Evolutionary conservation across 2,888 invertebrate species (phyloP).

Genomic region (Polietes domitor): DNA sequence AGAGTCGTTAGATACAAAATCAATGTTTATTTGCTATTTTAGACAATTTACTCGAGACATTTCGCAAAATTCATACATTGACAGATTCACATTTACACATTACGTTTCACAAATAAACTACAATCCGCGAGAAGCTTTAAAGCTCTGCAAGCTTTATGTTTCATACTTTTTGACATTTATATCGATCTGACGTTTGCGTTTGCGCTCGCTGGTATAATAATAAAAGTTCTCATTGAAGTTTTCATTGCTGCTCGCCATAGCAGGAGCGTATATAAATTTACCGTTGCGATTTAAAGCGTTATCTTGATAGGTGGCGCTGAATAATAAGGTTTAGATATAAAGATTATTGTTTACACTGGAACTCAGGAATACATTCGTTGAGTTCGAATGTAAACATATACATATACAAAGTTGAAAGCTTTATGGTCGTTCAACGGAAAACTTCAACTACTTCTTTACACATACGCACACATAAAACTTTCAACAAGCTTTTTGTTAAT

Average conservation of each 20-base stretch:
- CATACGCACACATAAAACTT: slow-evolving; percentile 23
- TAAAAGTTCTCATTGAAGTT: slow-evolving; percentile 68
- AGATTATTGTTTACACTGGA: no score
- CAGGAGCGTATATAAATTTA: no score
- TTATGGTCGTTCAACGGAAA: slow-evolving; percentile 65
- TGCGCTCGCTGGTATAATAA: slow-evolving; percentile 71
- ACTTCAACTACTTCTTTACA: slow-evolving; percentile 47
- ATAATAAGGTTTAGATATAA: no score
- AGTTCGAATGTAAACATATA: no score
- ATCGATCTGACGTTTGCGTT: slow-evolving; percentile 72
- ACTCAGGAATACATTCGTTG: no score
- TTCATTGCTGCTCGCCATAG: slow-evolving; percentile 10
- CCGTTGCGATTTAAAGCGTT: background rate
- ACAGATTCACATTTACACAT: no score
- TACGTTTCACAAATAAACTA: no score
- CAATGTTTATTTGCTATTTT: background rate
- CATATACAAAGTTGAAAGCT: no score
- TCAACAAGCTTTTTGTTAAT: background rate
- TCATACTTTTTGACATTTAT: slow-evolving; percentile 75
- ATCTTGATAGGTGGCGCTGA: background rate
- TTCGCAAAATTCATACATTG: background rate
- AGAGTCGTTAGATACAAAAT: background rate
- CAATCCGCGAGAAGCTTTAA: background rate
- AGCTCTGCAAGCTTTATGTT: slow-evolving; percentile 54
- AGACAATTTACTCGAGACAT: background rate